These are phyloP conservation scores for Spodoptera exigua DNA, from an alignment of 2,888 invertebrate species.

Conservation along the genomic window DNA sequence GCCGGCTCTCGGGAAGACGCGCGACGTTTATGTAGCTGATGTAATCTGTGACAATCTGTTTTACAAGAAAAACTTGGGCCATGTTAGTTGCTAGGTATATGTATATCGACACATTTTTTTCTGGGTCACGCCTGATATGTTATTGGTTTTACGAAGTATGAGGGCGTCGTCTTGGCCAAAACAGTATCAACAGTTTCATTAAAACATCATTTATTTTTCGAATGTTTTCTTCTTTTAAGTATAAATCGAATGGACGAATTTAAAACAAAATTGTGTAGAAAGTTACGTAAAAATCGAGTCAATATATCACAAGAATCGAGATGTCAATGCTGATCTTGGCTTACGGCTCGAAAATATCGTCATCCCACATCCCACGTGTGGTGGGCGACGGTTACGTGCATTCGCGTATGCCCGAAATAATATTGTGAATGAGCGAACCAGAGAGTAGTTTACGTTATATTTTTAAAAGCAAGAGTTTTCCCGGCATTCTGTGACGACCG, in stretches of 20 bases:
- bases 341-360: constrained; percentile 20
- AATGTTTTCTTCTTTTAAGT: too few species aligned
- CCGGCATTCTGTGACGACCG: constrained; percentile 32
- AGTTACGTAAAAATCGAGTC: neutral
- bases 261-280: too few species aligned
- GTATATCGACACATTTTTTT: too few species aligned
- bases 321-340: constrained; percentile 41
- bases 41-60: neutral
- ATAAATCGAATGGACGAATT: too few species aligned
- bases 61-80: too few species aligned
- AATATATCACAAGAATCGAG: constrained; percentile 11
- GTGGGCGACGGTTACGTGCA: constrained; percentile 55
- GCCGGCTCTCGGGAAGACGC: constrained; percentile 11
- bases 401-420: constrained; percentile 53
- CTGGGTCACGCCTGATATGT: too few species aligned
- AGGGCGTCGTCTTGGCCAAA: too few species aligned
- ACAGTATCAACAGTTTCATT: too few species aligned
- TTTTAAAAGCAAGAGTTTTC: constrained; percentile 56
- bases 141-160: too few species aligned
- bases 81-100: too few species aligned
- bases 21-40: neutral
- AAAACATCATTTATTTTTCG: too few species aligned
- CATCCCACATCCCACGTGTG: constrained; percentile 12
- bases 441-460: constrained; percentile 51
- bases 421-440: constrained; percentile 56